Evolutionary conservation across 37 sponge, comb jelly and placozoan species (phyloP).

Genomic region (Beroe forskalii): DNA sequence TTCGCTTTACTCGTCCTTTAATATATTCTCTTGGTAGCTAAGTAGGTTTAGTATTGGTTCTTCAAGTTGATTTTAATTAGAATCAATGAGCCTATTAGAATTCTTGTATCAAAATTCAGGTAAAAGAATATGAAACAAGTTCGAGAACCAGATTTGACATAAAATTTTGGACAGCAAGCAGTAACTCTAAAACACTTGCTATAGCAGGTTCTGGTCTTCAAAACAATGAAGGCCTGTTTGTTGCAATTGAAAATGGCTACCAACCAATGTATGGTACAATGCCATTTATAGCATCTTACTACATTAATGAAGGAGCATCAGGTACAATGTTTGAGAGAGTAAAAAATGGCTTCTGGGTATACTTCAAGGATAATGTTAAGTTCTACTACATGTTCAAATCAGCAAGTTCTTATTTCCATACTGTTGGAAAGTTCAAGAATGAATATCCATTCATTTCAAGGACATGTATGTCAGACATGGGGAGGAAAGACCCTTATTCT

Average conservation of each 20-base stretch:
- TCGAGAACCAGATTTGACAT: background rate
- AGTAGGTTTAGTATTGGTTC: too few species aligned
- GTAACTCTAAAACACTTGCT: background rate
- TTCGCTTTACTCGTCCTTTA: too few species aligned
- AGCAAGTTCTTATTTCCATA: background rate
- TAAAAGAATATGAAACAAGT: background rate
- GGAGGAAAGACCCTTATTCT: background rate
- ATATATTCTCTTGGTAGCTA: too few species aligned
- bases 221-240: constrained; percentile 54
- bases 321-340: constrained; percentile 12
- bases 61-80: too few species aligned
- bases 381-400: constrained; percentile 53
- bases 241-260: constrained; percentile 26
- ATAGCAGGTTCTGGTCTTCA: constrained; percentile 33
- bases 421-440: background rate
- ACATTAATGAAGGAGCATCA: background rate
- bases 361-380: background rate
- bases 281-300: constrained; percentile 42
- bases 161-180: background rate
- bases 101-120: too few species aligned
- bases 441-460: constrained; percentile 57
- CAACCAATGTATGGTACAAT: background rate
- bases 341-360: background rate
- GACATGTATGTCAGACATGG: constrained; percentile 9
- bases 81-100: too few species aligned